phyloP scores from a whole-genome alignment of 2,797 vertebrate genomes.

The Carcharodon carcharias region DNA sequence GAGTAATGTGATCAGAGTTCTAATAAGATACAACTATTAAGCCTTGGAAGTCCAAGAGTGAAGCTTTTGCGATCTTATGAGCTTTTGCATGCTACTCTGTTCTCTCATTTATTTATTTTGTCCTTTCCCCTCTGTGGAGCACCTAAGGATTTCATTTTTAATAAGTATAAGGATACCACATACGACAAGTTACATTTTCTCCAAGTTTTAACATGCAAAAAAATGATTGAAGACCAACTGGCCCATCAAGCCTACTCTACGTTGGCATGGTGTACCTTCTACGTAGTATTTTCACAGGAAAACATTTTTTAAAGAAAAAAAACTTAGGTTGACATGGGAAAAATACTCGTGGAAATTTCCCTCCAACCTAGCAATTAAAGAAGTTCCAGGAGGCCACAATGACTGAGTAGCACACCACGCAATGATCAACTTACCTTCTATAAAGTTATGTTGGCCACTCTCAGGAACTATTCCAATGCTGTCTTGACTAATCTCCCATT shows the following conservation, averaged over 20 bases:
- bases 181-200: background rate
- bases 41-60: background rate
- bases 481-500: no score
- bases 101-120: background rate
- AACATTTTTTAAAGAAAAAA: background rate
- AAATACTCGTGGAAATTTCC: no score
- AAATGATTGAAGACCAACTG: background rate
- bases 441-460: background rate
- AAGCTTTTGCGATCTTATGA: background rate
- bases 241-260: background rate
- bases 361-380: background rate
- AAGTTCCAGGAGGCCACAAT: background rate
- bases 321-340: background rate
- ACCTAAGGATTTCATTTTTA: background rate
- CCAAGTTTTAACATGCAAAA: background rate
- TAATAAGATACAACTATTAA: slow-evolving; percentile 20
- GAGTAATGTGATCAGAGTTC: slow-evolving; percentile 27
- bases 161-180: background rate
- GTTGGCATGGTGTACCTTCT: background rate
- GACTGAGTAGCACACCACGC: background rate
- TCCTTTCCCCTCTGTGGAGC: background rate
- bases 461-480: background rate
- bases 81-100: background rate
- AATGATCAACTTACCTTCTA: background rate
- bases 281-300: background rate